These are phyloP conservation scores for Lypha dubia DNA, from an alignment of 2,888 invertebrate species.

Conservation along the genomic window DNA sequence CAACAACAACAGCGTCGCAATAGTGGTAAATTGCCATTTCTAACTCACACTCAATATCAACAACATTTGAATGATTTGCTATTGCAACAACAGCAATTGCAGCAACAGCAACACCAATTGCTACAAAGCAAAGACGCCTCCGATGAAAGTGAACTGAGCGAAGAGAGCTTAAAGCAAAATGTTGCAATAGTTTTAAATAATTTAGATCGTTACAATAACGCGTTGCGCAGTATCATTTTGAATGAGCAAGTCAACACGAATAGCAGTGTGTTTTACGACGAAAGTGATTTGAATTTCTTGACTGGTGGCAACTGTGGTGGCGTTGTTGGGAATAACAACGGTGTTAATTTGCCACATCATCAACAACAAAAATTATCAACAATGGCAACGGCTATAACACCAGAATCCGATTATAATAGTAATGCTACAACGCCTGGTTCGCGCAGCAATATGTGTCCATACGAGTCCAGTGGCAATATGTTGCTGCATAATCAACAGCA, in stretches of 20 bases:
- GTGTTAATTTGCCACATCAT: constrained; percentile 71
- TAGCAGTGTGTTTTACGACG: constrained; percentile 77
- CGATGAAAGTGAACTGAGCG: constrained; percentile 81
- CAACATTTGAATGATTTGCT: constrained; percentile 81
- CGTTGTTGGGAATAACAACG: constrained; percentile 75
- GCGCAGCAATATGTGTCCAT: constrained; percentile 74
- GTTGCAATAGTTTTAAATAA: constrained; percentile 83
- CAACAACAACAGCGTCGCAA: constrained; percentile 73
- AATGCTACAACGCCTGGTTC: constrained; percentile 82
- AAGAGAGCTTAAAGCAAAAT: constrained; percentile 83
- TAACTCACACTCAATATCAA: constrained; percentile 77
- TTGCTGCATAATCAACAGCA: constrained; percentile 72
- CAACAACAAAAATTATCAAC: constrained; percentile 51
- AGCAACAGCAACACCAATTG: constrained; percentile 78
- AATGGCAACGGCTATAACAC: constrained; percentile 78
- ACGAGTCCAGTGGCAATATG: constrained; percentile 73
- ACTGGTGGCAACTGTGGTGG: constrained; percentile 61
- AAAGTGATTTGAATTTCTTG: constrained; percentile 72
- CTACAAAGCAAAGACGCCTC: constrained; percentile 72
- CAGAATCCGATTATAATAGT: constrained; percentile 83
- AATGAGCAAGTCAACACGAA: constrained; percentile 82
- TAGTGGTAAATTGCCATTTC: constrained; percentile 74
- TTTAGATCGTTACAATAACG: constrained; percentile 83
- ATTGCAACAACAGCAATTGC: constrained; percentile 79
- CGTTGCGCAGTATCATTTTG: constrained; percentile 82